Percentiles rank a stretch among this genome's conserved stretches.
These are phyloP conservation scores for Drosophila dives DNA, from an alignment of 2,888 invertebrate genomes.

Conservation along the genomic window DNA sequence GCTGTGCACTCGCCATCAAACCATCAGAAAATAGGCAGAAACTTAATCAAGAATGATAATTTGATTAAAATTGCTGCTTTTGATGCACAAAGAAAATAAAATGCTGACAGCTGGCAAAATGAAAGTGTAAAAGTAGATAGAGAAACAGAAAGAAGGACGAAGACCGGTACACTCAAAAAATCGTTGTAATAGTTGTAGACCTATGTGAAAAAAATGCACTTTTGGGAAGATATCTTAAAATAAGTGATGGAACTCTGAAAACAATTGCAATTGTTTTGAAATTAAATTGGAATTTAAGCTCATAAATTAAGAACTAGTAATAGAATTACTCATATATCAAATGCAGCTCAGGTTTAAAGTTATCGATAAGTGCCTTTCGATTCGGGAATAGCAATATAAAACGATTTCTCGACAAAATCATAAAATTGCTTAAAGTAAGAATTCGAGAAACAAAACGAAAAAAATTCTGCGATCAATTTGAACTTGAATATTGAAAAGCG, in stretches of 20 bases:
- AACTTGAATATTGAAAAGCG: not conserved
- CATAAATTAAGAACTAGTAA: no score
- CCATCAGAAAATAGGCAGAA: slow-evolving; percentile 13
- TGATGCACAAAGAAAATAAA: slow-evolving; percentile 66
- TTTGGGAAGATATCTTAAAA: not conserved
- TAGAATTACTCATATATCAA: not conserved
- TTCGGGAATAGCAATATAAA: not conserved
- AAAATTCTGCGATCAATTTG: not conserved
- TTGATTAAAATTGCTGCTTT: slow-evolving; percentile 74
- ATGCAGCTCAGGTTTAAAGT: not conserved
- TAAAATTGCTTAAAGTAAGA: not conserved
- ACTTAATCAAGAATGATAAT: slow-evolving; percentile 54
- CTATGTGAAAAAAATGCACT: no score
- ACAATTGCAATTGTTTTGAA: not conserved
- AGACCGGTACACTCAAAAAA: not conserved
- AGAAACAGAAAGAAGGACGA: not conserved
- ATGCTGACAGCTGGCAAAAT: slow-evolving; percentile 49
- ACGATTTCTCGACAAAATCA: not conserved
- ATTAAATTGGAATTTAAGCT: not conserved
- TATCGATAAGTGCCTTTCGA: not conserved
- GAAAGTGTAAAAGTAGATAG: not conserved
- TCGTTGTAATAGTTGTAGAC: not conserved
- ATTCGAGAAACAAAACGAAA: not conserved
- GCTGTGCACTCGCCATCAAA: not conserved
- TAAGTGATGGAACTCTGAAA: not conserved